Evolutionary conservation across 1,140 invertebrate species (phyloP).

Genomic region (Pogonognathellus flavescens): DNA sequence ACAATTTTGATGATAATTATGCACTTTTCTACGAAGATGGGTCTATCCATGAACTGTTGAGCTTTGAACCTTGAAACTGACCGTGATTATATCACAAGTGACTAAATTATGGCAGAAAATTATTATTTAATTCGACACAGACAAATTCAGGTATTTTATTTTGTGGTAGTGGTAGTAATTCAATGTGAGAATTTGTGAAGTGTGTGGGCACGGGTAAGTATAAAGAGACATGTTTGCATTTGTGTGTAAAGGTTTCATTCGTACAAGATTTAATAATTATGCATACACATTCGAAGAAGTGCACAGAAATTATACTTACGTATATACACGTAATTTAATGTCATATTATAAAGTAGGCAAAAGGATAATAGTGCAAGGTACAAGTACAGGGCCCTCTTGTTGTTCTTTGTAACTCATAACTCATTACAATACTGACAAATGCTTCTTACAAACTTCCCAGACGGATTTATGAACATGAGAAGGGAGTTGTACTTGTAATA

Average conservation of each 20-base stretch:
- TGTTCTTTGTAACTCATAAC: constrained; percentile 4
- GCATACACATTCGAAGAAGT: not conserved
- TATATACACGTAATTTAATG: constrained; percentile 18
- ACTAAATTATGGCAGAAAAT: constrained; percentile 10
- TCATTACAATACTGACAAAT: constrained; percentile 49
- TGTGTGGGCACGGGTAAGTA: constrained; percentile 32
- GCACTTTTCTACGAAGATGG: not conserved
- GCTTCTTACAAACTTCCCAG: constrained; percentile 36
- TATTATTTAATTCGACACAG: constrained; percentile 15
- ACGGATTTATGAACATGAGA: constrained; percentile 48
- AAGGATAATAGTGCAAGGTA: not conserved
- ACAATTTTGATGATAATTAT: not conserved
- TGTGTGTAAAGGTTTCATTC: too few relatives aligned
- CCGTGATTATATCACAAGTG: not conserved
- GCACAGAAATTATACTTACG: not conserved
- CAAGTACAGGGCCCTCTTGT: constrained; percentile 13
- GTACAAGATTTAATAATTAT: not conserved
- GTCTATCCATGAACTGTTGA: constrained; percentile 32
- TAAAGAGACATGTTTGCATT: not conserved
- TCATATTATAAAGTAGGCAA: constrained; percentile 4
- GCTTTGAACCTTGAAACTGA: constrained; percentile 17
- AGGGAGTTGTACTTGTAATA: constrained; percentile 48
- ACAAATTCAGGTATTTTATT: constrained; percentile 35
- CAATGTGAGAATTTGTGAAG: constrained; percentile 5
- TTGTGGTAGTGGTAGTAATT: not conserved